phyloP scores from a whole-genome alignment of 2,888 invertebrate genomes.

The Julus scandinavius region DNA sequence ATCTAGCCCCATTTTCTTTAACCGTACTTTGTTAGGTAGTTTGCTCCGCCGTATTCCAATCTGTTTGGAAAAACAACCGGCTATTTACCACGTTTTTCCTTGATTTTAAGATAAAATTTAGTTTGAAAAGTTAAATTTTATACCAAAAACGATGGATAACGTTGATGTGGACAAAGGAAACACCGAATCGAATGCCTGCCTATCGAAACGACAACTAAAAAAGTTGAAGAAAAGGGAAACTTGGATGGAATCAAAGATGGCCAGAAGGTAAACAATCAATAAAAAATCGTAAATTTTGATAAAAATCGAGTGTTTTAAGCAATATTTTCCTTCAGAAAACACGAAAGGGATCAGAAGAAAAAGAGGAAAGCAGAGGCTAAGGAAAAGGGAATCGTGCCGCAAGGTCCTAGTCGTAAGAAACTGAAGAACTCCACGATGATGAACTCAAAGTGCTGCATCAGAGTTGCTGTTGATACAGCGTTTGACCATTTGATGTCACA shows the following conservation, averaged over 20 bases:
- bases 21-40: not conserved
- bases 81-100: not conserved
- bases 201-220: constrained; percentile 19
- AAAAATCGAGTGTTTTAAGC: not conserved
- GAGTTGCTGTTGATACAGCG: constrained; percentile 87
- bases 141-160: not conserved
- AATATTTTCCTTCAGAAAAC: not conserved
- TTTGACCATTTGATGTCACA: constrained; percentile 92
- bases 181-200: not conserved
- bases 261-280: not conserved
- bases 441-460: constrained; percentile 75
- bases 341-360: constrained; percentile 40
- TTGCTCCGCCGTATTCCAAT: not conserved
- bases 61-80: not conserved
- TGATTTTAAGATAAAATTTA: not conserved
- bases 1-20: not conserved
- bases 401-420: constrained; percentile 81
- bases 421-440: constrained; percentile 70
- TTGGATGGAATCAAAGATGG: not conserved
- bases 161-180: not conserved
- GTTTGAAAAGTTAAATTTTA: not conserved
- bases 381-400: constrained; percentile 73
- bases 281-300: not conserved
- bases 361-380: constrained; percentile 41
- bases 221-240: not conserved